Base-by-base conservation (phyloP, 2,113 vertebrate species). In the Spilogale gracilis region DNA sequence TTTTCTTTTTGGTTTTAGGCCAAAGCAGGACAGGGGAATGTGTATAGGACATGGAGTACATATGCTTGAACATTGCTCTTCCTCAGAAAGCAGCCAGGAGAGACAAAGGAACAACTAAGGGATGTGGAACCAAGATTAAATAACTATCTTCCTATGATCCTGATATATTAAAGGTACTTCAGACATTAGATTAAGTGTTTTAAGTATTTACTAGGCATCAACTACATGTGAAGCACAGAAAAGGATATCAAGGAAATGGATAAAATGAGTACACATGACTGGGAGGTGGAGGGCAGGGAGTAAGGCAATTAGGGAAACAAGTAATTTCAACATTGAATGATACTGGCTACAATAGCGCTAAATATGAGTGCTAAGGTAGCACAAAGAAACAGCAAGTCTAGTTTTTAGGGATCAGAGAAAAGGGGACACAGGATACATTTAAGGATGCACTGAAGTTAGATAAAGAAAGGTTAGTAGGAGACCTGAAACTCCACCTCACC, bases 111-210 rank as follows among this genome's bases (percentile, higher is more conserved):
- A 11, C 52, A 86, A 25, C 9, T 25, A 91, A 92, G 32, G 21
- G 6, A 71, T 12, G 2, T 27, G 38, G 5, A 30, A 52, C 30
- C 16, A 76, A 38, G 20, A n/a, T 48, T 50, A 94, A 73, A 54
- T 81, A 50, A 67, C 9, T 32, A 67, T 16, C 14, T 78, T 63
- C 96, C n/a, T 63, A 81, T 69, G 87, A 58, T 92, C 18, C 12
- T 96, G 9, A 86, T 67, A 86, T 52, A 71, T 10, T 69, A 69
- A 56, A 92, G 13, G 50, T 5, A 87, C 17, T 93, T 18, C 16
- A 76, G 58, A 38, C 20, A 86, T 86, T 96, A 81, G 8, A 82
- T 52, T 71, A n/a, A 84, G 92, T 67, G 56, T 85, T 56, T 89
- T 78, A 71, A 84, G 27, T 45, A 85, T 60, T 93, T 90, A 90